phyloP scores from a whole-genome alignment of 1,140 invertebrate species.

The Drosophila ohnishii region DNA sequence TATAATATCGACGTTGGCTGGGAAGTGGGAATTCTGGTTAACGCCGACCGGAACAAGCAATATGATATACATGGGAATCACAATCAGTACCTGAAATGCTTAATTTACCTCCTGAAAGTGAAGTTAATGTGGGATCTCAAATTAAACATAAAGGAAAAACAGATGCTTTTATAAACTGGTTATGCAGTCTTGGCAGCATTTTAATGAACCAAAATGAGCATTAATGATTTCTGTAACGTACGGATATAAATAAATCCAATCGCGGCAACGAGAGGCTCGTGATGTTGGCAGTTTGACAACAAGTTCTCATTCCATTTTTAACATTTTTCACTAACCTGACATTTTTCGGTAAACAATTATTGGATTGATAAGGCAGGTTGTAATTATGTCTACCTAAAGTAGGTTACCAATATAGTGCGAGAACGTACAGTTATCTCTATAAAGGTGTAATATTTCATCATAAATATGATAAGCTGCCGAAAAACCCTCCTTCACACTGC shows the following conservation, averaged over 20 bases:
- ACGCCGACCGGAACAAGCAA: conserved; percentile 22
- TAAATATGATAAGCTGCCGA: neutral
- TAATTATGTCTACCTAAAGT: neutral
- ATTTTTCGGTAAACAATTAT: neutral
- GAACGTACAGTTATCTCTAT: neutral
- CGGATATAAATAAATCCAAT: conserved; percentile 8
- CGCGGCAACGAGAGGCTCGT: neutral
- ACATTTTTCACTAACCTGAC: neutral
- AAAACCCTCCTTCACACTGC: neutral
- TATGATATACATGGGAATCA: conserved; percentile 29
- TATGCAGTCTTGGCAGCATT: conserved; percentile 3
- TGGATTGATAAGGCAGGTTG: neutral
- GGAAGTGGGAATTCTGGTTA: conserved; percentile 14
- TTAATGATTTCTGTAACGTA: conserved; percentile 15
- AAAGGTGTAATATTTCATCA: neutral
- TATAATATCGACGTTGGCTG: neutral
- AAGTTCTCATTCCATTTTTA: neutral
- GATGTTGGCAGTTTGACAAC: neutral
- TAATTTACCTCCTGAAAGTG: conserved; percentile 24
- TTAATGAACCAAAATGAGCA: neutral
- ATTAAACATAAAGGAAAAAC: conserved; percentile 1
- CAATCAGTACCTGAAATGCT: neutral
- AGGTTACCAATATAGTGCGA: neutral
- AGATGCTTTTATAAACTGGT: conserved; percentile 19
- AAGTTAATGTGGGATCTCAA: conserved; percentile 3